Base-by-base conservation (phyloP, 92 coral and sea anemone genomes). In the Parazoanthus darwini region DNA sequence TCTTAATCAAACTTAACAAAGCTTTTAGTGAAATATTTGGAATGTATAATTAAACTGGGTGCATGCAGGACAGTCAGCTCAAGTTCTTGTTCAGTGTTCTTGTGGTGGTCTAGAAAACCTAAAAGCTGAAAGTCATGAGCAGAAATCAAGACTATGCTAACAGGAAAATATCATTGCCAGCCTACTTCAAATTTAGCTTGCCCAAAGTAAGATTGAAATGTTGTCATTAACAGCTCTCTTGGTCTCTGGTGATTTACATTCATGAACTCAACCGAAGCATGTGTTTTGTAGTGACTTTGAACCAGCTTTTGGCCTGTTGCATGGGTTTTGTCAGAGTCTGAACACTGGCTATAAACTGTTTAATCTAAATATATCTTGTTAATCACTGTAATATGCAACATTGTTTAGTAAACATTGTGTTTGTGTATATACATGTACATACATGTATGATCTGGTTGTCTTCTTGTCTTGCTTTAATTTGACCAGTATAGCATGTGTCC, bases 121-220 rank as follows among this genome's bases (percentile, higher is more conserved):
- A 14, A 35, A 13, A 39, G 42, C 56, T 77, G 35, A 79, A 25
- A 37, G 54, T 29, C 74, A 81, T 66, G 88, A 66, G 29, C 9
- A 58, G 63, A 86, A 80, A 65, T 79, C 87, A 37, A 11, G 48
- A 20, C 8, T 44, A n/a, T 81, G 90, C 11, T 6, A 65, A 42
- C 44, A 89, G 91, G 77, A 92, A 90, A 86, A 87, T 86, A 13
- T 94, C 96, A 82, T 83, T 90, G 68, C 94, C 94, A 65, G 83
- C 94, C 11, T 89, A 94, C 38, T 92, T 86, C 74, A 92, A 76
- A 79, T 37, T 83, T 81, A 71, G 48, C 59, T 13, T 81, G 42
- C 85, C 90, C 39, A 65, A 82, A 23, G 86, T 82, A 82, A 82
- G 86, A 82, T 37, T 14, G 11, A 66, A 43, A 25, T 63, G 50